phyloP scores from a whole-genome alignment of 2,113 vertebrate genomes.

The Polypterus bichir region DNA sequence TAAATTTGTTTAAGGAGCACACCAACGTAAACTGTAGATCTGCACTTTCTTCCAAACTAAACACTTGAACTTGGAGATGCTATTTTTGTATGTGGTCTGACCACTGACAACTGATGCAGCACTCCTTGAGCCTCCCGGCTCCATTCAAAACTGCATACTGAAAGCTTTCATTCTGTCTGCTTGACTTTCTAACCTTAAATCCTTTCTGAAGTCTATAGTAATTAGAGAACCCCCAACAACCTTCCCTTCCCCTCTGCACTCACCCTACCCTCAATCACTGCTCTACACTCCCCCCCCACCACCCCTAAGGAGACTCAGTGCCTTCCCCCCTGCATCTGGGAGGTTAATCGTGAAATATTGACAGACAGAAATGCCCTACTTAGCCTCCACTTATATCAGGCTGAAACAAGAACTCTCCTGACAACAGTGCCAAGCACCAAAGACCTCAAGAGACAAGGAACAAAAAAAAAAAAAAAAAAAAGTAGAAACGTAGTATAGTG shows the following conservation, averaged over 20 bases:
- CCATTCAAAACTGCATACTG: neutral
- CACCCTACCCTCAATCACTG: neutral
- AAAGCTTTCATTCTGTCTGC: neutral
- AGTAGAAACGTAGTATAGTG: neutral
- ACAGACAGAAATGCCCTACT: constrained; percentile 50
- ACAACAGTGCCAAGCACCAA: constrained; percentile 27
- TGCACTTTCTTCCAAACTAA: too few species aligned
- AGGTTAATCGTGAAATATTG: constrained; percentile 45
- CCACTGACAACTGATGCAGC: too few species aligned
- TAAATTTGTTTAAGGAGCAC: too few species aligned
- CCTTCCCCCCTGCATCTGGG: constrained; percentile 11
- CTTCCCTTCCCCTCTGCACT: neutral
- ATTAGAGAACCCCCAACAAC: neutral
- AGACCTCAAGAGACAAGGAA: constrained; percentile 7
- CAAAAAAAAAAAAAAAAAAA: neutral
- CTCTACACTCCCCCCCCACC: neutral
- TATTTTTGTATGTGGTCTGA: too few species aligned
- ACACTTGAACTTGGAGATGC: too few species aligned
- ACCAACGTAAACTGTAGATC: too few species aligned
- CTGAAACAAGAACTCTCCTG: constrained; percentile 25
- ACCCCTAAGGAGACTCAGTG: neutral
- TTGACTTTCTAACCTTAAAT: constrained; percentile 4
- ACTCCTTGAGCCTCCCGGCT: neutral
- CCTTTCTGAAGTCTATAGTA: neutral
- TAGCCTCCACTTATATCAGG: constrained; percentile 31